Evolutionary conservation across 2,888 invertebrate genomes (phyloP), one percentile per base, ranked within the genome.

Genomic region (Pseudococcus viburni): DNA sequence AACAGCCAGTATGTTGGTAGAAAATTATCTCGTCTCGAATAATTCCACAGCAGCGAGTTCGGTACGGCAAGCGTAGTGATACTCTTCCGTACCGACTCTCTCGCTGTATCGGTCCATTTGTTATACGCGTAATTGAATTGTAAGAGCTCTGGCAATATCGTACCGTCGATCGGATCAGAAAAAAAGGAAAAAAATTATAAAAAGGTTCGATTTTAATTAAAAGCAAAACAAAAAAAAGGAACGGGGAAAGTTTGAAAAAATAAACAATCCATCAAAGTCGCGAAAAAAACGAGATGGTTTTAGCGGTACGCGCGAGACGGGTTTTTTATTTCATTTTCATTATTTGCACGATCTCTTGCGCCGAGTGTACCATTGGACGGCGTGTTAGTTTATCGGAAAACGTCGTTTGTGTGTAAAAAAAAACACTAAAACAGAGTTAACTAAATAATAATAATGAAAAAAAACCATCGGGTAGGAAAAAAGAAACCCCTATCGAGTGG

Each of bases 241-340:
- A 17, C 11, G 6, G 11, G 11, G 19, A 33, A 73, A 73, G 33
- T 33, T 33, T n/a, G 11, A 33, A 33, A 73, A 48, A 48, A 84
- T 84, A 84, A 84, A 84, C 84, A 84, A 84, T 84, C 84, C 84
- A 84, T 84, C 84, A 84, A 84, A 84, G 84, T 84, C 83, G 83
- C 9, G 15, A 15, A 84, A 46, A 84, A 48, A 46, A n/a, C 46
- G 19, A 33, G 19, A 33, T 22, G 39, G 17, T 84, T 84, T 33
- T 17, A 51, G 5, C 15, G 51, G 51, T 68, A 19, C 19, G 22
- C n/a, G 19, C 64, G 19, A 11, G 12, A 6, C 33, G 33, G 8
- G 55, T 15, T 22, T 85, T 85, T 85, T n/a, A 59, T 85, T 85
- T 64, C 39, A 85, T 85, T 85, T 64, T 64, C 85, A 85, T 85